phyloP scores from a whole-genome alignment of 1,140 invertebrate species.

The Scaptodrosophila lebanonensis region DNA sequence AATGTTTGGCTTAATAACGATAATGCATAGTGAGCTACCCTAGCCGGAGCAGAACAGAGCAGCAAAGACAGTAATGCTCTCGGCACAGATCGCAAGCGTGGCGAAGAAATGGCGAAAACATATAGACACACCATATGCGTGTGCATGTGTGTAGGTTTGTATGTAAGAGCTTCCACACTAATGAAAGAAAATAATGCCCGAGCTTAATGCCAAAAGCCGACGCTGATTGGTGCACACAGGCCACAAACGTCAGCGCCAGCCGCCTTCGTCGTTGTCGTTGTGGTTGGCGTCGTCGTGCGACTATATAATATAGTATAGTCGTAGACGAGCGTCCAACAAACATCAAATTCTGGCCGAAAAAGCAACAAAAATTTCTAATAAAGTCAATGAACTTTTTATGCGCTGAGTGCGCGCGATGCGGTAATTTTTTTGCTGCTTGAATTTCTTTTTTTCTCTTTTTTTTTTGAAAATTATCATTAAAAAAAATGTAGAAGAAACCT shows the following conservation, averaged over 20 bases:
- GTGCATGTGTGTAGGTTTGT: neutral
- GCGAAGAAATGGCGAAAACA: constrained; percentile 14
- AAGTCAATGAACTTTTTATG: constrained; percentile 73
- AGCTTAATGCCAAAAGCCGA: constrained; percentile 17
- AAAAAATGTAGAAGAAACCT: constrained; percentile 11
- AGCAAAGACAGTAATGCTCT: constrained; percentile 15
- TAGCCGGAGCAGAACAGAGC: constrained; percentile 42
- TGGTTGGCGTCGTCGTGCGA: no score
- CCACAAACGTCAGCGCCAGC: constrained; percentile 34
- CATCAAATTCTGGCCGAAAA: constrained; percentile 28
- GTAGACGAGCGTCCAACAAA: no score
- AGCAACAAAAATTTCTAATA: constrained; percentile 48
- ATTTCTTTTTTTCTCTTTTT: constrained; percentile 42
- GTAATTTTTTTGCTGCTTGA: constrained; percentile 55
- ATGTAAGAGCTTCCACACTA: constrained; percentile 9
- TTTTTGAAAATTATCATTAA: constrained; percentile 56
- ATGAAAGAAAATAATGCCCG: constrained; percentile 44
- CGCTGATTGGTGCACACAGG: constrained; percentile 63
- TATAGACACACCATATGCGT: neutral
- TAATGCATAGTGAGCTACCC: constrained; percentile 59
- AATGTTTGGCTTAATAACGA: constrained; percentile 58
- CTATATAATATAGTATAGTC: no score
- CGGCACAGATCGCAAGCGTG: constrained; percentile 25
- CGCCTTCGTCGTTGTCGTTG: no score
- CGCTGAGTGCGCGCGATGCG: constrained; percentile 49